These are phyloP conservation scores for Rhabditophanes sp. DNA, from an alignment of 2,888 invertebrate genomes.

Conservation along the genomic window DNA sequence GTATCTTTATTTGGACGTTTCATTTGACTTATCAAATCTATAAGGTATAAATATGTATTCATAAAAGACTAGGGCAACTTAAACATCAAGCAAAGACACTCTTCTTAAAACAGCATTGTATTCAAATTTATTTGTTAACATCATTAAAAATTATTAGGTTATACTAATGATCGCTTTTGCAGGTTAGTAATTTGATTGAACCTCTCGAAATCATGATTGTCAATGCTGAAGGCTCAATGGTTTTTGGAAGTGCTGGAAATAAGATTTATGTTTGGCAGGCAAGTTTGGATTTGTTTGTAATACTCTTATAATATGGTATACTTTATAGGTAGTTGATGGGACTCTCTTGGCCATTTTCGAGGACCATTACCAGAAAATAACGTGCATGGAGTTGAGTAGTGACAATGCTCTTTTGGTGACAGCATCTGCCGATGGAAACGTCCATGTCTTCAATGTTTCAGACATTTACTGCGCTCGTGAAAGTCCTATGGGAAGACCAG, in stretches of 20 bases:
- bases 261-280: constrained; percentile 29
- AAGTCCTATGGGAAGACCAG: not conserved
- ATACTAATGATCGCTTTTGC: too few relatives aligned
- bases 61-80: too few relatives aligned
- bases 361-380: constrained; percentile 26
- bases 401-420: constrained; percentile 23
- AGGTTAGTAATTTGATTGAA: too few relatives aligned
- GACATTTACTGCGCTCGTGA: not conserved
- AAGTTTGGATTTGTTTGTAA: constrained; percentile 3
- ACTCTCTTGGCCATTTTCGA: constrained; percentile 22
- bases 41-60: too few relatives aligned
- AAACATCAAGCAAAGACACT: too few relatives aligned
- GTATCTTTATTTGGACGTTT: too few relatives aligned
- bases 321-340: constrained; percentile 18
- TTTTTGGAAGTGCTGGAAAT: constrained; percentile 22
- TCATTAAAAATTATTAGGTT: too few relatives aligned
- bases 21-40: too few relatives aligned
- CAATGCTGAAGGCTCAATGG: constrained; percentile 16
- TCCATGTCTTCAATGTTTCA: constrained; percentile 16
- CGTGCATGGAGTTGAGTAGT: constrained; percentile 15
- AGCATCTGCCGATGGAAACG: constrained; percentile 21
- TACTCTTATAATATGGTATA: not conserved
- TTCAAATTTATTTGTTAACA: too few relatives aligned
- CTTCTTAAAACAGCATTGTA: too few relatives aligned
- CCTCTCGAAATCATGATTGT: constrained; percentile 13